Base-by-base conservation (phyloP, 2,113 vertebrate species). In the Hydropotes inermis region DNA sequence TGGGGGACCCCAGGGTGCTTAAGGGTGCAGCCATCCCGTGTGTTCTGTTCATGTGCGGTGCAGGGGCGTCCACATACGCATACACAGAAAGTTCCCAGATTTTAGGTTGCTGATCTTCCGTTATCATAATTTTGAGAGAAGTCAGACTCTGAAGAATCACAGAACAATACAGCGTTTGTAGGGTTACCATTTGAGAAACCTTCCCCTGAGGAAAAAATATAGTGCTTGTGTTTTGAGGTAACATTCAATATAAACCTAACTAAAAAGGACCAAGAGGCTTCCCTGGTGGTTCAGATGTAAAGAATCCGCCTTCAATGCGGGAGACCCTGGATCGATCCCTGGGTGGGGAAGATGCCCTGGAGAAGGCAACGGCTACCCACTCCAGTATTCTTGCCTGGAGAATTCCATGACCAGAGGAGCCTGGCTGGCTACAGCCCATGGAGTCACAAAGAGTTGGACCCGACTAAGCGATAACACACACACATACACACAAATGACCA, bases 231-330 rank as follows among this genome's bases (percentile, higher is more conserved):
- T 89, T 91, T 91, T 82, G 39, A 86, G 33, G 93, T 89, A 92
- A 43, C 57, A 57, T 94, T 97, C 36, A 43, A 6, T 67, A 76
- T 19, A 91, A 97, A 92, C 58, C 81, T 78, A 91, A 81, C 85
- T 85, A 92, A 95, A 92, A 96, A 67, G 76, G 90, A 74, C 50
- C 64, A 94, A 84, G 64, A 12, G 23, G 23, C 21, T 76, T 76
- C 36, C 39, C 39, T 43, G 36, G 12, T 27, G 39, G 70, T 6
- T 25, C 39, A 76, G 70, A 43, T 43, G 39, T 15, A 43, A 27
- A 76, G 23, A 76, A 76, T 43, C 39, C 1, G 1, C 70, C 39
- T 76, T 43, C 39, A 76, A 43, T 14, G 12, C 0, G 3, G 12
- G 39, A 27, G 12, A 43, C 70, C 39, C 39, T 43, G 39, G 12